Evolutionary conservation across 2,113 vertebrate species (phyloP), one percentile per base, ranked within the genome.

Genomic region (Myocastor coypus): DNA sequence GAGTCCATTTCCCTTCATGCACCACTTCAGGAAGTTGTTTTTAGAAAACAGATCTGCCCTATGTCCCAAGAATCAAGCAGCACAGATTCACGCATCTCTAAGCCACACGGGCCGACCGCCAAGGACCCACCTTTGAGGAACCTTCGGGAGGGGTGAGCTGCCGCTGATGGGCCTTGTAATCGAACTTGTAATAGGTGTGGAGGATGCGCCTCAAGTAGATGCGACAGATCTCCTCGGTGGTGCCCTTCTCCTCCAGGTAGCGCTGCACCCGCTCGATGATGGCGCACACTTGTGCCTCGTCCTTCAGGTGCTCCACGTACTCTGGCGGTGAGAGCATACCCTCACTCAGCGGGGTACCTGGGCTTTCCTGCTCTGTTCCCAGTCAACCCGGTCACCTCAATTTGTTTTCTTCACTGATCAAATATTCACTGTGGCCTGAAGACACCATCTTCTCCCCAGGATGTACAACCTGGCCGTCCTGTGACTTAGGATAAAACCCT

Each of bases 171-270:
- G 99, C 99, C 97, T 99, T 99, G 97, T 99, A 99, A 98, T 99
- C 99, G 77, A 99, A 99, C 98, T 99, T 99, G 97, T 99, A 99
- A 96, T 99, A 99, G 9, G 99, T 99, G 98, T 99, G 99, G 97
- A 99, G 99, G 92, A 99, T 99, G 91, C 99, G 98, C 69, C 99
- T 98, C 69, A 99, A 93, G 97, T 99, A 99, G 63, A 99, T 82
- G 0, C 99, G 98, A 93, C 99, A 99, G 82, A 99, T 97, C 97
- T 99, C 99, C 90, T 99, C 99, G 0, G 99, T 99, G 94, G 97
- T 98, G 83, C 99, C 99, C 92, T 99, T 99, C 94, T 95, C 98
- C 95, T 99, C 98, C 98, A 99, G 96, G 97, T 99, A 99, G 87
- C 89, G 90, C 84, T 99, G 99, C 84, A 99, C 98, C 0, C 99